Evolutionary conservation across 2,797 vertebrate genomes (phyloP).

Genomic region (Semotilus atromaculatus): DNA sequence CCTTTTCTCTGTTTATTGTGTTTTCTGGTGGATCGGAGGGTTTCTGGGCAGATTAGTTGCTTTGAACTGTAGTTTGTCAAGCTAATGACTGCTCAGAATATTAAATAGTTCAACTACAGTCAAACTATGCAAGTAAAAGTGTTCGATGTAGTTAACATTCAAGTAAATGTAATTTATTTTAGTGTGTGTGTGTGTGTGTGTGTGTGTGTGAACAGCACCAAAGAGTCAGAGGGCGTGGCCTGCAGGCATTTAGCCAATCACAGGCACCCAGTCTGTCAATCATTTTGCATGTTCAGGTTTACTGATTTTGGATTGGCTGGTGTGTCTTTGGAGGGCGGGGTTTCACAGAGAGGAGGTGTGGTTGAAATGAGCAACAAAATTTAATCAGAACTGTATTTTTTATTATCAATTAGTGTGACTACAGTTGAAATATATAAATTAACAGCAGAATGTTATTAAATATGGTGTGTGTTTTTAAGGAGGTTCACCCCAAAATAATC

Average conservation of each 20-base stretch:
- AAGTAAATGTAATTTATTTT: neutral
- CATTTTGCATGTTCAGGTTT: neutral
- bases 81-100: neutral
- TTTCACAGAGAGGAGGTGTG: too few relatives aligned
- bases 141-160: neutral
- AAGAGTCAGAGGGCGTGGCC: neutral
- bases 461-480: too few relatives aligned
- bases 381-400: too few relatives aligned
- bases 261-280: neutral
- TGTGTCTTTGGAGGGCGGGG: neutral
- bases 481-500: too few relatives aligned
- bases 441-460: too few relatives aligned
- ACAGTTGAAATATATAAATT: neutral
- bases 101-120: neutral
- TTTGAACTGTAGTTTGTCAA: constrained; percentile 29
- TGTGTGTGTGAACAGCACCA: neutral
- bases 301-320: neutral
- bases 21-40: constrained; percentile 71
- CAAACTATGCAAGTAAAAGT: neutral
- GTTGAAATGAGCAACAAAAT: too few relatives aligned
- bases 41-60: constrained; percentile 64
- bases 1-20: constrained; percentile 46
- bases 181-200: neutral
- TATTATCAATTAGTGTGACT: neutral
- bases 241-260: neutral